Percentiles rank a stretch among this genome's conserved stretches.
These are phyloP conservation scores for Isichthys henryi DNA, from an alignment of 2,113 vertebrate genomes.

Conservation along the genomic window DNA sequence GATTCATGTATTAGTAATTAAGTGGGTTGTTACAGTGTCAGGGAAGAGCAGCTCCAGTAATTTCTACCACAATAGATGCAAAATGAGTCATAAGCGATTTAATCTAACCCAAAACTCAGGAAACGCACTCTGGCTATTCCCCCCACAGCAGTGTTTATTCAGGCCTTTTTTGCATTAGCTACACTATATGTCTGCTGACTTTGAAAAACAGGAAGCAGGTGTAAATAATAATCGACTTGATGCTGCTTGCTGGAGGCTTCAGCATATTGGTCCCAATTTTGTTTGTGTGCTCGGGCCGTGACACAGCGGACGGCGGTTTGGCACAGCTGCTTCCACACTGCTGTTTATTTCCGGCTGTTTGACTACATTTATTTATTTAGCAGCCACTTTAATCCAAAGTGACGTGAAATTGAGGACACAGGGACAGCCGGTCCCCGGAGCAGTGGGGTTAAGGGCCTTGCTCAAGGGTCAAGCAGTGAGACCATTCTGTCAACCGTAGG, in stretches of 20 bases:
- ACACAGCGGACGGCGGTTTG: not conserved
- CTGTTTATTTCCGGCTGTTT: constrained; percentile 7
- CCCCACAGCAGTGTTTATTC: not conserved
- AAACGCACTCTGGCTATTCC: not conserved
- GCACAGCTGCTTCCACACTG: not conserved
- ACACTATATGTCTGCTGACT: constrained; percentile 11
- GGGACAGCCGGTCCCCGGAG: not conserved
- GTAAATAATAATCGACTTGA: not conserved
- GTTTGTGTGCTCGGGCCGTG: not conserved
- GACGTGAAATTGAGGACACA: not conserved
- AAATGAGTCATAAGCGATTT: not conserved
- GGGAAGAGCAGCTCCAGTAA: not conserved
- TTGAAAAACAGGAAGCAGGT: not conserved
- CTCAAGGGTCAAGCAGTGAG: not conserved
- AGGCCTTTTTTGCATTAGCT: not conserved
- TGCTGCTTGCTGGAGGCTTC: not conserved
- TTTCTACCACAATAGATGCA: not conserved
- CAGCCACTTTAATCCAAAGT: not conserved
- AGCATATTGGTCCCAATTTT: constrained; percentile 2
- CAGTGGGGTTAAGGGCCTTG: not conserved
- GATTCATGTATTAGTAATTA: not conserved
- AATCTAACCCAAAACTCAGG: not conserved
- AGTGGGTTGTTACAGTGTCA: not conserved
- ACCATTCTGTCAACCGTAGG: not conserved
- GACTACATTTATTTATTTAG: not conserved